Base-by-base conservation (phyloP, 1,140 invertebrate species). In the Alviniconcha marisindica region DNA sequence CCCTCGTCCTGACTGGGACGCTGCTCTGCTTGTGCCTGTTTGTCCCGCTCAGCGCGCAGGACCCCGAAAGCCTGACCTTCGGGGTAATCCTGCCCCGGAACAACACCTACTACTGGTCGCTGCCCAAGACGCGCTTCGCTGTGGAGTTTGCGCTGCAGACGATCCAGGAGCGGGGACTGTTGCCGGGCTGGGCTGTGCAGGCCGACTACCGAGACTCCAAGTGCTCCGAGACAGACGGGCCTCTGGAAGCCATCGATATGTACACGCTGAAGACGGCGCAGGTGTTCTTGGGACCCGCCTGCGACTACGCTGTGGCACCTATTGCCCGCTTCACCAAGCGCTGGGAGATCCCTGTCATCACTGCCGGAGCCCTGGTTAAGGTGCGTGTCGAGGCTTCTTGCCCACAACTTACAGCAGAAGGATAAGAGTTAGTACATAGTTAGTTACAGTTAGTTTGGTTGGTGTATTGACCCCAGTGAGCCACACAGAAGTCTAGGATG, bases 291-390 rank as follows among this genome's bases (percentile, higher is more conserved):
- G 84, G 84, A 1, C 96, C 97, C 1, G 96, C 97, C 0, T 98
- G 97, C 93, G 97, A 97, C 87, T 99, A 98, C 92, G 97, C 97
- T 1, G 95, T 98, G 79, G 97, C 97, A 0, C 97, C 97, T 0
- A 96, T 99, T 2, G 96, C 97, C 1, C 94, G 97, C 31, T 98
- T 98, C 91, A 95, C 96, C 1, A 95, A 96, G 14, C 95, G 95
- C 24, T 99, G 97, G 97, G 87, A 95, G 1, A 96, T 98, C 28
- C 98, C 98, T 0, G 95, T 98, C 1, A 90, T 99, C 7, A 98
- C 97, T 0, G 95, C 97, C 0, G 96, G 96, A 0, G 97, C 95
- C 0, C 96, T 96, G 88, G 97, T 96, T 0, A 95, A 96, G 78
- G 96, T 96, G 56, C 76, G 82, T 48, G n/a, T n/a, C n/a, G n/a